Evolutionary conservation across 2,113 vertebrate genomes (phyloP), one percentile per base, ranked within the genome.

Genomic region (Callipepla californica): DNA sequence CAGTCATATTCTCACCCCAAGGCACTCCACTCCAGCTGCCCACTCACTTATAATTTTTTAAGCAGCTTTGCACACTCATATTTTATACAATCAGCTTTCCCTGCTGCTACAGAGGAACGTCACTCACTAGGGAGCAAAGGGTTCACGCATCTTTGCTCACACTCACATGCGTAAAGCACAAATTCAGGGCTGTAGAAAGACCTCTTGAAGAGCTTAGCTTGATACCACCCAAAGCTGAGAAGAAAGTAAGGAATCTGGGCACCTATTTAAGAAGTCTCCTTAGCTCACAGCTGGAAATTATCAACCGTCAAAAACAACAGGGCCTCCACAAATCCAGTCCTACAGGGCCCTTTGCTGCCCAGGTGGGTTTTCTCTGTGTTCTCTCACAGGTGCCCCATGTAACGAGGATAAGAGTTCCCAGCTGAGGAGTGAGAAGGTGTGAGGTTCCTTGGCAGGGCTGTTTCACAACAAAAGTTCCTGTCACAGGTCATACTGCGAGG

Each of bases 331-430:
- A 17, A 10, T 38, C 3, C 14, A 59, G 9, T 38, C 53, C 50
- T 51, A 25, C 7, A 13, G 14, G 9, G 30, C 30, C 47, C 30
- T 89, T 47, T 81, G 70, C 36, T n/a, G 7, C 28, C 8, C 0
- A 0, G 74, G 10, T 36, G 1, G 5, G 9, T 55, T 78, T 68
- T 34, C 3, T 4, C 11, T 25, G 26, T 1, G 1, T 0, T 12
- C 25, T 76, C 80, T 78, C 11, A 63, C 36, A 70, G 65, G 8
- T 40, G 16, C 2, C 26, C 42, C 15, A 34, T 15, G 22, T 14
- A 75, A 86, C 63, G 45, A 65, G 28, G 53, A 47, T 22, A 61
- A 36, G 4, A 20, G 44, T 58, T 90, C 38, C 53, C 80, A 58
- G 13, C 63, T 80, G 36, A 16, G 12, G 62, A 1, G 1, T 38